Evolutionary conservation across 2,888 invertebrate species (phyloP), one percentile per base, ranked within the genome.

Genomic region (Metalampra italica): DNA sequence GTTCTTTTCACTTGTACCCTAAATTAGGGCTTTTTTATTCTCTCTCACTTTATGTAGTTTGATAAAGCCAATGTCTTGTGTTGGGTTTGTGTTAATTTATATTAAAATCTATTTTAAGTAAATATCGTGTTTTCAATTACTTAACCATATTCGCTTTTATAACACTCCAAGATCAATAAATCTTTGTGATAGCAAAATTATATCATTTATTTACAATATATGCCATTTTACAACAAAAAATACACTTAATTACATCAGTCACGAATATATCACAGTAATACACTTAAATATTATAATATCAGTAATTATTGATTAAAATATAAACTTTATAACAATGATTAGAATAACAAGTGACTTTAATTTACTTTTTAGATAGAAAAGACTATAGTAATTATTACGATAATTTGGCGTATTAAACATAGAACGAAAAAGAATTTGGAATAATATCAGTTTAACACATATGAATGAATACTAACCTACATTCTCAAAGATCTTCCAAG

Each of bases 31-130:
- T 82, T 82, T 84, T 66, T 86, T 3, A 78, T 81, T 84, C 78
- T 82, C 77, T 83, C 78, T 82, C 75, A 78, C 78, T 64, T 71
- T 78, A 72, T 73, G 73, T 81, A 76, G 67, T 82, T 78, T 76
- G 75, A 68, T 71, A 71, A 78, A 80, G 78, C 79, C 82, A 82
- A 86, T 83, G 76, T 84, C 74, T 80, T 87, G 84, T 88, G 85
- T 87, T 88, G 89, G 89, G 87, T 85, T 84, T 80, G 78, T 79
- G 79, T 84, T 89, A 82, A 87, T 85, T 89, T 88, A 88, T 88
- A 87, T 77, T 86, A 86, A 86, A 87, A 81, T 79, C 57, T 82
- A 84, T 84, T 85, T 85, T 82, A 85, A 85, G 79, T 66, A 68
- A 47, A 44, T 46, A 11, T 14, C 2, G 45, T 42, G 40, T 46